A percentile compares a stretch with the other conserved stretches of the same genome.
Conservation (phyloP, 2,888 invertebrate genomes). For the Cheilosia soror region DNA sequence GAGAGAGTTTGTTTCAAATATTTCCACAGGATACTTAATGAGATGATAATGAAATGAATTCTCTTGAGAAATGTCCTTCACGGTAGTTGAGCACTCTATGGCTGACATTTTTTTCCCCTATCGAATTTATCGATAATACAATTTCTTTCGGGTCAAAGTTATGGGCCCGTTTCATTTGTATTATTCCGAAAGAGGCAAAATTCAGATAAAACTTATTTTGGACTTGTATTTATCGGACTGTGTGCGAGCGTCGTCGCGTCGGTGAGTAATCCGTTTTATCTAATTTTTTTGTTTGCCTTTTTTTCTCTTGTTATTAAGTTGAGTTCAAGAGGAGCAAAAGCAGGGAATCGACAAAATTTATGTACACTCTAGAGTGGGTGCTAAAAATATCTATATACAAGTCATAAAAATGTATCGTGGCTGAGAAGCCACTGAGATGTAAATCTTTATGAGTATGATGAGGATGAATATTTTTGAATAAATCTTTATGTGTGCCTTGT, state of each 20-base stretch:
- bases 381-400: constrained; percentile 19
- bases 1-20: background rate
- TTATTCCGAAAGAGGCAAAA: constrained; percentile 42
- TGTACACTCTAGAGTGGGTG: constrained; percentile 47
- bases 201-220: constrained; percentile 32
- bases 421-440: constrained; percentile 37
- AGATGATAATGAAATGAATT: constrained; percentile 62
- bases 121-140: constrained; percentile 12
- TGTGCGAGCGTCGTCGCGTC: background rate
- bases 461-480: constrained; percentile 62
- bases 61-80: constrained; percentile 20
- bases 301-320: constrained; percentile 30
- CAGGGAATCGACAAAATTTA: constrained; percentile 33
- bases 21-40: constrained; percentile 46
- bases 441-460: constrained; percentile 57
- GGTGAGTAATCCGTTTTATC: constrained; percentile 20
- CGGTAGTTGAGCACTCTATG: background rate
- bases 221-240: constrained; percentile 19
- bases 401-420: constrained; percentile 47
- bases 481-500: constrained; percentile 55
- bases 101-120: background rate
- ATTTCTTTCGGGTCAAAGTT: background rate
- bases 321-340: constrained; percentile 8
- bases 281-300: constrained; percentile 9
- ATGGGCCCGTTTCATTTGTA: constrained; percentile 52